Evolutionary conservation across 1,140 invertebrate species (phyloP), one percentile per base, ranked within the genome.

Genomic region (Druon quercuslanigerum): DNA sequence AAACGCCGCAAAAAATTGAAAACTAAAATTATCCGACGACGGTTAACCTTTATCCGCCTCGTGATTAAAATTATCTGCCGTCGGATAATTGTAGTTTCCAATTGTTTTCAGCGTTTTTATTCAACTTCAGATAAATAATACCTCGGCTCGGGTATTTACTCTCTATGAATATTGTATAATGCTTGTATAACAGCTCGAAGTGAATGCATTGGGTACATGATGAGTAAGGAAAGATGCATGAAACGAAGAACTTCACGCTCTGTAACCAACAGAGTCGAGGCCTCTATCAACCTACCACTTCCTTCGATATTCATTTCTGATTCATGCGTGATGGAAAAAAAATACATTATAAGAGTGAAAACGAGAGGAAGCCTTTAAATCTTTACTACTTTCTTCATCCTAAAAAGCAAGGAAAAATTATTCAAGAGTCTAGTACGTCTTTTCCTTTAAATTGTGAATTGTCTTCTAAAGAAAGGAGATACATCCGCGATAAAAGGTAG

Each of bases 241-340:
- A 80, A 81, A 83, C 74, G 82, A 75, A 83, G 79, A 46, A 46
- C 7, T 46, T 89, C 84, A 90, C 87, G 89, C 84, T 90, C 85
- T 84, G 84, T 90, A 89, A 79, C 83, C 88, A 90, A 90, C 88
- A 77, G 80, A 90, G 88, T 86, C 88, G 89, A 90, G 89, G 88
- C 82, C 88, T 88, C 84, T 60, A 71, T 46, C 72, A 60, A 77
- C 70, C 76, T 73, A 76, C 71, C 50, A 54, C 77, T 79, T 78
- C 71, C 72, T 76, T 81, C 72, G 56, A 72, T 74, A 25, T 72
- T 50, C 72, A 66, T 66, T 70, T 71, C 74, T 51, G 71, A 76
- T 71, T 57, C 33, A 70, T 70, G 60, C 60, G 40, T 46, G 60
- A 66, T 14, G 40, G 60, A n/a, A 4, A 13, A n/a, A 25, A 66